A percentile compares a stretch with the other conserved stretches of the same genome.
These are phyloP conservation scores for Cebidichthys violaceus DNA, from an alignment of 2,113 vertebrate genomes.

Conservation along the genomic window DNA sequence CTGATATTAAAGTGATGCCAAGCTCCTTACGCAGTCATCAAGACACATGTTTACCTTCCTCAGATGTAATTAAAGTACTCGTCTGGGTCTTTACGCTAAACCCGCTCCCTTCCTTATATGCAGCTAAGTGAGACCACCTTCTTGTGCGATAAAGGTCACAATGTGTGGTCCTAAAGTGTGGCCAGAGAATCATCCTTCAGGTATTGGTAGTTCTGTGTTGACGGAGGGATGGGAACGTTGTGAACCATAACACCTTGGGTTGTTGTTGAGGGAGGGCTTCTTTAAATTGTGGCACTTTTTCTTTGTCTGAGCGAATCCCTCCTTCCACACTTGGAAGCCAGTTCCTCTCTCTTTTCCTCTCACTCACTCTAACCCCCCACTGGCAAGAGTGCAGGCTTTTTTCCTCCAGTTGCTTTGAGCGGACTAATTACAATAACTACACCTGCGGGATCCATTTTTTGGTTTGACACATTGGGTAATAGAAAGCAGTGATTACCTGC, in stretches of 20 bases:
- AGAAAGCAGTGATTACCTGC: conserved; percentile 60
- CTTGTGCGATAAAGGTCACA: conserved; percentile 64
- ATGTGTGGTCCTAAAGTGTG: conserved; percentile 6
- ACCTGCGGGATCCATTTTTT: conserved; percentile 76
- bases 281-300: conserved; percentile 56
- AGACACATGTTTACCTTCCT: conserved; percentile 53
- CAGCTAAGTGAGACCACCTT: conserved; percentile 68
- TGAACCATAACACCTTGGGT: conserved; percentile 56
- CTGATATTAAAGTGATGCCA: conserved; percentile 27
- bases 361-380: conserved; percentile 39
- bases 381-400: conserved; percentile 26
- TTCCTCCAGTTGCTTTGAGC: conserved; percentile 59
- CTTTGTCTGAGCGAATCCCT: conserved; percentile 41
- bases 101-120: conserved; percentile 50
- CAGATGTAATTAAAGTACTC: conserved; percentile 70
- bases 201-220: conserved; percentile 30
- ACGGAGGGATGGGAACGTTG: conserved; percentile 51
- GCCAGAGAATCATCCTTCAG: conserved; percentile 37
- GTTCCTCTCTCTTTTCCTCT: conserved; percentile 35
- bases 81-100: conserved; percentile 48
- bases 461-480: conserved; percentile 66
- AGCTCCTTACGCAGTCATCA: conserved; percentile 30
- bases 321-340: conserved; percentile 32
- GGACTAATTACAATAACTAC: conserved; percentile 79
- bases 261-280: conserved; percentile 45